Evolutionary conservation across 2,888 invertebrate species (phyloP), one percentile per base, ranked within the genome.

Genomic region (Eutolmus rufibarbis): DNA sequence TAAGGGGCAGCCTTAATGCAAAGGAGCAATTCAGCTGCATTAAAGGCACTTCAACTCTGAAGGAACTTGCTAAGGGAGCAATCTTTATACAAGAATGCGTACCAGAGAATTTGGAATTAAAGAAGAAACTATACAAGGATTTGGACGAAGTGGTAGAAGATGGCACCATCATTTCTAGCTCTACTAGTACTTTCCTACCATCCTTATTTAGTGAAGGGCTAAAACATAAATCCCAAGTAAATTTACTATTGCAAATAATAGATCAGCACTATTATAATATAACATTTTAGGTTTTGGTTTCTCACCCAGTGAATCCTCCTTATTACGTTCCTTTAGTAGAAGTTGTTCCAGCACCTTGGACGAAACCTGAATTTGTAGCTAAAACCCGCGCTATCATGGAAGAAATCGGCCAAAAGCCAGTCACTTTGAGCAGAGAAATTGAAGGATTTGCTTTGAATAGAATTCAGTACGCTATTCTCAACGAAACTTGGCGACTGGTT

Each of bases 221-320:
- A 88, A 95, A 95, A 90, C 96, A 98, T 91, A 94, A 93, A 89
- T 92, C 93, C 40, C 95, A 95, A 92, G 94, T 94, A 90, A 91
- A 91, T 91, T 88, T 51, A 56, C 19, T 12, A 28, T 7, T n/a
- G 3, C 12, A 66, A 28, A 7, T 1, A 66, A 12, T 28, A 19
- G 2, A 23, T 28, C 9, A 46, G 3, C 9, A 1, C 2, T 19
- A 23, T 28, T 87, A 19, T 28, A 74, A 84, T 74, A 19, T 12
- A 43, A 77, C 85, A 43, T 78, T 40, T 4, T 34, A 92, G 92
- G 89, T 92, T 19, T 87, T 92, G 34, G 97, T 98, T 16, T 97
- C 97, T 0, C 98, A 99, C 93, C 99, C 98, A 92, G 97, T 98
- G 2, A 99, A 99, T 92, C 99, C 99, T 5, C 99, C 99, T 0